Evolutionary conservation across 2,113 vertebrate species (phyloP).

Genomic region (Fregata magnificens): DNA sequence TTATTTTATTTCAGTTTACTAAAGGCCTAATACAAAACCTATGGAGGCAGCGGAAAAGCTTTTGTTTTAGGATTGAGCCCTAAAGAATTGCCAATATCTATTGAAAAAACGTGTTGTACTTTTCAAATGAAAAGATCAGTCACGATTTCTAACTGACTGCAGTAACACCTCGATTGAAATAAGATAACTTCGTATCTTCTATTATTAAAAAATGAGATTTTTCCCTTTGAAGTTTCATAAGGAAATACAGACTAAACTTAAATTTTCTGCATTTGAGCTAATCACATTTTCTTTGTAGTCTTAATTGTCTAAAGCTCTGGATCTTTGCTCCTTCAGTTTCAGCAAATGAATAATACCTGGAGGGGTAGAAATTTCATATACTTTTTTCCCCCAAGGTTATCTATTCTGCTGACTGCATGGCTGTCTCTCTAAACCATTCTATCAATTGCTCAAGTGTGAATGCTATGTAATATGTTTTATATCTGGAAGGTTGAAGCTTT

Average conservation of each 20-base stretch:
- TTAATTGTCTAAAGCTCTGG: neutral
- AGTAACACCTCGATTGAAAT: neutral
- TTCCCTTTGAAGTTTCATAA: neutral
- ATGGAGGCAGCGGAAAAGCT: neutral
- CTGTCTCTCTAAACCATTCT: conserved; percentile 22
- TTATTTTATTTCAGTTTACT: conserved; percentile 26
- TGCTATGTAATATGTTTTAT: conserved; percentile 47
- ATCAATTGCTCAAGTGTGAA: conserved; percentile 49
- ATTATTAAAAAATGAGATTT: neutral
- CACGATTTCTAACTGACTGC: neutral
- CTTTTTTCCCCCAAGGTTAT: neutral
- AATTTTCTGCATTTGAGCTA: neutral
- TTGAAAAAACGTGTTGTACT: neutral
- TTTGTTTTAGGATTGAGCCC: conserved; percentile 14
- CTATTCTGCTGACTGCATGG: conserved; percentile 32
- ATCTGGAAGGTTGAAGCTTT: conserved; percentile 46
- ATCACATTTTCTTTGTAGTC: neutral
- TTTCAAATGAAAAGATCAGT: neutral
- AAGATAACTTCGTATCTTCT: neutral
- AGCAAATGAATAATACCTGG: conserved; percentile 23
- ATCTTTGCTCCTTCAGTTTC: neutral
- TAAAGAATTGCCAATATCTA: conserved; percentile 23
- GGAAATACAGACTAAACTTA: neutral
- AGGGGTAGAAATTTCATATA: conserved; percentile 29
- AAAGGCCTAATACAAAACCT: neutral